Conservation (phyloP, 2,888 invertebrate species). For the Steromphala cineraria region DNA sequence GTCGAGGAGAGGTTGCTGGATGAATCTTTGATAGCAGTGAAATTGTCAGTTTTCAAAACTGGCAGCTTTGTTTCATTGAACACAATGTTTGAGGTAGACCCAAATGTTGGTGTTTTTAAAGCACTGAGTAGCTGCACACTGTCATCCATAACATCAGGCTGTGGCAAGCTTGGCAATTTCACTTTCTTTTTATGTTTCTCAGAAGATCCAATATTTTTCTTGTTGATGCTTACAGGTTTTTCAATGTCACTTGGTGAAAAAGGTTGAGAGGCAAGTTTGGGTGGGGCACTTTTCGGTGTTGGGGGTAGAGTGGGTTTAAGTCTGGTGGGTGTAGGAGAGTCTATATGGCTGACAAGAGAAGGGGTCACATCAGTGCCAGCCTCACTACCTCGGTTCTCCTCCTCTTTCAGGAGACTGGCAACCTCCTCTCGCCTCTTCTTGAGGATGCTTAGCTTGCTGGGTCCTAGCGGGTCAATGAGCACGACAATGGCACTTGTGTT, state of each 20-base stretch:
- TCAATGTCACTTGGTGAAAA: background rate
- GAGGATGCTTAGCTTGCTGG: constrained; percentile 63
- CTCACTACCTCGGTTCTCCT: too few species aligned
- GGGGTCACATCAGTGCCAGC: background rate
- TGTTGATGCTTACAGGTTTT: background rate
- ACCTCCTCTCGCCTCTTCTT: constrained; percentile 60
- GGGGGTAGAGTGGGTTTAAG: background rate
- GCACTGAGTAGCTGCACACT: constrained; percentile 45
- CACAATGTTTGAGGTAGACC: background rate
- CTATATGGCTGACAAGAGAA: background rate
- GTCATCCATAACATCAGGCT: constrained; percentile 36
- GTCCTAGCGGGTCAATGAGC: constrained; percentile 92
- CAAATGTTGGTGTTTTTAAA: background rate
- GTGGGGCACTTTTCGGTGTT: constrained; percentile 9
- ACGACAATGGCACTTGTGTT: constrained; percentile 96
- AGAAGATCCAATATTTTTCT: background rate
- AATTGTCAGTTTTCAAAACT: background rate
- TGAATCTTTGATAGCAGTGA: background rate
- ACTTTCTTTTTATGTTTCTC: background rate
- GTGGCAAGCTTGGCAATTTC: background rate
- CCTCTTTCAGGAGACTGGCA: background rate
- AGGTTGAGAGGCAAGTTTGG: background rate
- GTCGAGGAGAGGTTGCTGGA: background rate
- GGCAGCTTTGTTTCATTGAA: background rate
- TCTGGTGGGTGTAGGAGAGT: background rate